Conservation (phyloP, 92 coral and sea anemone species). For the Phymanthus crucifer region DNA sequence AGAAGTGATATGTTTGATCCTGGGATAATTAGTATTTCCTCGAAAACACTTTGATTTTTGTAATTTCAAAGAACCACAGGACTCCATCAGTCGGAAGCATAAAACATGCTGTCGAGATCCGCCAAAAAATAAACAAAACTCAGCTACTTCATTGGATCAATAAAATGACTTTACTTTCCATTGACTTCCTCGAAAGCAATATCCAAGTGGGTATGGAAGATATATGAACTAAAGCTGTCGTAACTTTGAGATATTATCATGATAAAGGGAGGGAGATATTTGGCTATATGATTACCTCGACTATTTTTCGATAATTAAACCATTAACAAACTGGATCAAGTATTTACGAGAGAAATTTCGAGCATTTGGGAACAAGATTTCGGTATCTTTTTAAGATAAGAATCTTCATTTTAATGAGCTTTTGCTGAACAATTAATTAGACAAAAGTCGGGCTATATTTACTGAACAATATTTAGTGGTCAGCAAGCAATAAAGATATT, state of each 20-base stretch:
- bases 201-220: neutral
- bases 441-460: neutral
- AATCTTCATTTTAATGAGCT: neutral
- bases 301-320: slow-evolving; percentile 1
- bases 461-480: neutral
- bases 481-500: neutral
- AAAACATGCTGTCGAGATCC: neutral
- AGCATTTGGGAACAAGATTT: neutral
- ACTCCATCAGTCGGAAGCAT: neutral
- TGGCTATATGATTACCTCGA: neutral
- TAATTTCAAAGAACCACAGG: neutral
- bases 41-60: neutral
- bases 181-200: neutral
- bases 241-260: neutral
- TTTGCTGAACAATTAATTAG: neutral
- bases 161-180: neutral
- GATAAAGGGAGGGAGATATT: neutral
- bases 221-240: neutral
- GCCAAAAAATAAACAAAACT: neutral
- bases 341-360: neutral
- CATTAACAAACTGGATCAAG: neutral
- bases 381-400: neutral
- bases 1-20: slow-evolving; percentile 26
- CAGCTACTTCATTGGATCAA: neutral
- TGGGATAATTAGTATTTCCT: slow-evolving; percentile 17